Percentiles rank a stretch among this genome's conserved stretches.
Evolutionary conservation across 2,797 vertebrate species (phyloP).

Genomic region (Clangula hyemalis): DNA sequence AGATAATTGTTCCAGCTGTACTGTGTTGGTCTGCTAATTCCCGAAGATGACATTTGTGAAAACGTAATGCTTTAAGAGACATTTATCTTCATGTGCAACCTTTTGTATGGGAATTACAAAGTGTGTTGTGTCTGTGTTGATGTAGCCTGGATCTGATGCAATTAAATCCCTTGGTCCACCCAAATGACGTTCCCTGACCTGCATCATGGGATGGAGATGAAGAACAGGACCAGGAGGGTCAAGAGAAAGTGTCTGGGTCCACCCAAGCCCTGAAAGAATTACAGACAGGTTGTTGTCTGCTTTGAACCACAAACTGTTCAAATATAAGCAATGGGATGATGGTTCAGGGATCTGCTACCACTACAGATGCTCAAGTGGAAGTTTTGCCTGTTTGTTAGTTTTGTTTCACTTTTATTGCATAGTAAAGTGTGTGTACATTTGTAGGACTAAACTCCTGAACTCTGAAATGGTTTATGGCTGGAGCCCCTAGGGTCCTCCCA

Average conservation of each 20-base stretch:
- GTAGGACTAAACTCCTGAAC: not conserved
- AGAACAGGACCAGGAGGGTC: not conserved
- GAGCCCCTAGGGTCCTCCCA: not conserved
- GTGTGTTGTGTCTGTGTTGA: not conserved
- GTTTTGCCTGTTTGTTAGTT: not conserved
- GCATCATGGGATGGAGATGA: not conserved
- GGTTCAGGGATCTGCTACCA: not conserved
- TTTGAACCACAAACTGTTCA: not conserved
- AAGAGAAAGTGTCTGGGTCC: not conserved
- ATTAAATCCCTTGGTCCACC: not conserved
- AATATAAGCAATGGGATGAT: accelerated
- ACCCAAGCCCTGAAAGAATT: not conserved
- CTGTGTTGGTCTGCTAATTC: not conserved
- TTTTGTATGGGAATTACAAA: not conserved
- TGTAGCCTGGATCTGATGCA: not conserved
- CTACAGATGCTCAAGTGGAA: not conserved
- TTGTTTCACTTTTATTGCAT: not conserved
- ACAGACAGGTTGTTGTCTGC: not conserved
- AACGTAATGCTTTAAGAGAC: accelerated
- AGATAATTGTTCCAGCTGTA: slow-evolving; percentile 3
- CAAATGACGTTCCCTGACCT: not conserved
- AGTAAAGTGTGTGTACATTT: not conserved
- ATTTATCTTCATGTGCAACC: not conserved
- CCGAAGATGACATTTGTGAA: not conserved
- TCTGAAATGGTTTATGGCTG: not conserved